Percentiles rank a stretch among this genome's conserved stretches.
Evolutionary conservation across 2,113 vertebrate genomes (phyloP).

Genomic region (Barbus barbus): DNA sequence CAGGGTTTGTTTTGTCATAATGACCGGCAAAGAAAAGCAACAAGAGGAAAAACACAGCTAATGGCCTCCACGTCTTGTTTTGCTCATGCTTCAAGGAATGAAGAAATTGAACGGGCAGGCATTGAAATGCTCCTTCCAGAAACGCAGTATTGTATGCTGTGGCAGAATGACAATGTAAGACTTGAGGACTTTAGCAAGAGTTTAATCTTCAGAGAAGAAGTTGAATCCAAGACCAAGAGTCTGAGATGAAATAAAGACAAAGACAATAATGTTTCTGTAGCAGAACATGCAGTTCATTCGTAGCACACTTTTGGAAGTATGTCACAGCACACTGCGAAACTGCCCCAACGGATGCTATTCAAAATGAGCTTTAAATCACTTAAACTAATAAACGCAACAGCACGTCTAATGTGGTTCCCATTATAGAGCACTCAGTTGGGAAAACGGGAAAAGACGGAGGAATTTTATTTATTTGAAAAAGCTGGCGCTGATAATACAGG

Average conservation of each 20-base stretch:
- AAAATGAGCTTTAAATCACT: slow-evolving; percentile 29
- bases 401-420: slow-evolving; percentile 16
- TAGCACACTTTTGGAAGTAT: not conserved
- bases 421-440: not conserved
- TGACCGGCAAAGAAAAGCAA: not conserved
- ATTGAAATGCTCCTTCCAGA: not conserved
- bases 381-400: slow-evolving; percentile 30
- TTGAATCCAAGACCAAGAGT: not conserved
- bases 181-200: not conserved
- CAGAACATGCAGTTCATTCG: slow-evolving; percentile 52
- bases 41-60: not conserved
- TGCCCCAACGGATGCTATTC: not conserved
- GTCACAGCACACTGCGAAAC: not conserved
- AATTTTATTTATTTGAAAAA: slow-evolving; percentile 53
- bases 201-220: not conserved
- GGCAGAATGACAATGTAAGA: not conserved
- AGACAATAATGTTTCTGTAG: not conserved
- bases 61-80: not conserved
- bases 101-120: not conserved
- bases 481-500: slow-evolving; percentile 68
- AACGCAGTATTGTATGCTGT: not conserved
- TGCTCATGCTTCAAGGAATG: not conserved
- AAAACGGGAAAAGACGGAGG: not conserved
- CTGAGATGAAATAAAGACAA: not conserved
- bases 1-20: slow-evolving; percentile 15